A percentile compares a stretch with the other conserved stretches of the same genome.
Evolutionary conservation across 1,140 invertebrate genomes (phyloP).

Genomic region (Neelides sp.): DNA sequence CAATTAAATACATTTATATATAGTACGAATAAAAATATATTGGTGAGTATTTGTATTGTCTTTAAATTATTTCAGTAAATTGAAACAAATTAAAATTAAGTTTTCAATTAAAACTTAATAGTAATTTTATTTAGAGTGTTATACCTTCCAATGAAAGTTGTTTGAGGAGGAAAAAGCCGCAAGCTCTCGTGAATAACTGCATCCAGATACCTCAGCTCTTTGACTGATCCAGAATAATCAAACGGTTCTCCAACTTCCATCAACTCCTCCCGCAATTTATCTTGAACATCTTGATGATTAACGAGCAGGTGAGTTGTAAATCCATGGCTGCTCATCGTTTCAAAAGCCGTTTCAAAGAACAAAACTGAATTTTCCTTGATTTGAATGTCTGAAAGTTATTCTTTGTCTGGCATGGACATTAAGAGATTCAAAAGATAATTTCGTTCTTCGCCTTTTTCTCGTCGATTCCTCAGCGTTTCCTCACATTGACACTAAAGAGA

Average conservation of each 20-base stretch:
- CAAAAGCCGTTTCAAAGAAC: slow-evolving; percentile 8
- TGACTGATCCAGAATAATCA: neutral
- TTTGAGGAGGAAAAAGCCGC: slow-evolving; percentile 6
- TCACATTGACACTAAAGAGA: too few relatives aligned
- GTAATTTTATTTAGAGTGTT: neutral
- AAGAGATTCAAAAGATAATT: too few relatives aligned
- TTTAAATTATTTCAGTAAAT: neutral
- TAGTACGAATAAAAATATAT: neutral
- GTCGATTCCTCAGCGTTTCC: too few relatives aligned
- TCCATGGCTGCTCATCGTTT: slow-evolving; percentile 1
- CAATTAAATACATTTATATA: too few relatives aligned
- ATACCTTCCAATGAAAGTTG: slow-evolving; percentile 9
- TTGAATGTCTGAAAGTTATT: neutral
- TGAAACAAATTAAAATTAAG: neutral
- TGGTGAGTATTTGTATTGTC: too few relatives aligned
- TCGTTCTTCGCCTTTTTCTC: too few relatives aligned
- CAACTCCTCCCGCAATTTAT: neutral
- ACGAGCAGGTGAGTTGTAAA: slow-evolving; percentile 5
- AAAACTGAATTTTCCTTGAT: slow-evolving; percentile 6
- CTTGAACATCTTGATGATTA: neutral
- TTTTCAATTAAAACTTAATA: neutral
- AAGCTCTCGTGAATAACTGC: slow-evolving; percentile 1
- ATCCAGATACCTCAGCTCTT: neutral
- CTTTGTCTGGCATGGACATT: too few relatives aligned
- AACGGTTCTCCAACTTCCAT: neutral